Evolutionary conservation across 2,113 vertebrate species (phyloP).

Genomic region (Periophthalmus modestus): DNA sequence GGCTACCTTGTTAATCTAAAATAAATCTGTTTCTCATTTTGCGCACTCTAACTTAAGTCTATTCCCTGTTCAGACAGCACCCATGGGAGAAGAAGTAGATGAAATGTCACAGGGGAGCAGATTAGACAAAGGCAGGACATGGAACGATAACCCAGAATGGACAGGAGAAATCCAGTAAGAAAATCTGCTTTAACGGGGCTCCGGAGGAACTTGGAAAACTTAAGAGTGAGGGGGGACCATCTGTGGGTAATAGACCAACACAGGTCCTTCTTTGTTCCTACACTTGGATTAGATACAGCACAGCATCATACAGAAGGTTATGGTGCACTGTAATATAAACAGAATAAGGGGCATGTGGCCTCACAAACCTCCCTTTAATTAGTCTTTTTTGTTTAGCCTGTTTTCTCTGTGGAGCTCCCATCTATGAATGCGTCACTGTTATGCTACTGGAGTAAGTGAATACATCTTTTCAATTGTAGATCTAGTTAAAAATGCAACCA

Average conservation of each 20-base stretch:
- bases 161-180: not conserved
- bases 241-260: not conserved
- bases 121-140: not conserved
- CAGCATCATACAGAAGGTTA: not conserved
- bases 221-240: not conserved
- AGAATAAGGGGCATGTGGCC: not conserved
- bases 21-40: not conserved
- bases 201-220: not conserved
- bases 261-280: conserved; percentile 10
- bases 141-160: not conserved
- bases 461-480: too few species aligned
- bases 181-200: not conserved
- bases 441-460: too few species aligned
- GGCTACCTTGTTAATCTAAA: not conserved
- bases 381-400: not conserved
- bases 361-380: not conserved
- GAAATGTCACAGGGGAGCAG: conserved; percentile 14
- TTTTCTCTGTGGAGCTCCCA: not conserved
- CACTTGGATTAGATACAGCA: not conserved
- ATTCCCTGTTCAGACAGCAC: not conserved
- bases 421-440: too few species aligned
- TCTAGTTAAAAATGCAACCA: too few species aligned
- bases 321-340: not conserved
- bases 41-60: too few species aligned
- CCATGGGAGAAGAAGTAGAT: not conserved